Evolutionary conservation across 1,140 invertebrate genomes (phyloP).

Genomic region (Ctenoplectra terminalis): DNA sequence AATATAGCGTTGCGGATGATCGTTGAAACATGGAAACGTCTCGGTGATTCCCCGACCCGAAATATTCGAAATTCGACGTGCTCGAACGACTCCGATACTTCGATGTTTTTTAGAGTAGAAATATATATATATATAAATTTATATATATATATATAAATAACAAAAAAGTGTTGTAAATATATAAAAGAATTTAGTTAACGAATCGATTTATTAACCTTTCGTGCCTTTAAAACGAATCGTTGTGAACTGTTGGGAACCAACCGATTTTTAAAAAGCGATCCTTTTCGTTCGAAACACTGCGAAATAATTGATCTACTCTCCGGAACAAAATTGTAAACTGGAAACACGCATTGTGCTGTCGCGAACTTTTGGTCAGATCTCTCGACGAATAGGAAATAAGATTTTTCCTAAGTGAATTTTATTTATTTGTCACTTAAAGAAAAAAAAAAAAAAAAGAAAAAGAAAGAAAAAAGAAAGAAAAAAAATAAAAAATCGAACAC

Average conservation of each 20-base stretch:
- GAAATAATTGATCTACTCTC: neutral
- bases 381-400: neutral
- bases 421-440: constrained; percentile 12
- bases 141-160: neutral
- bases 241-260: constrained; percentile 45
- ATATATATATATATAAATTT: constrained; percentile 19
- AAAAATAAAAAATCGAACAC: neutral
- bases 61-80: neutral
- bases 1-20: neutral
- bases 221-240: constrained; percentile 41
- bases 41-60: neutral
- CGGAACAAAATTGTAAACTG: neutral
- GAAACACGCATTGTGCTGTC: neutral
- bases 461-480: no score
- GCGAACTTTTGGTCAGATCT: neutral
- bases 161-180: constrained; percentile 25
- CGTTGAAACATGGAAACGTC: neutral
- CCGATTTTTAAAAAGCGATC: constrained; percentile 3
- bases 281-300: neutral
- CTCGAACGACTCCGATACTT: neutral
- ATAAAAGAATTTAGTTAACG: constrained; percentile 30
- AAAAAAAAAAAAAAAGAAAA: constrained; percentile 10
- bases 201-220: constrained; percentile 45
- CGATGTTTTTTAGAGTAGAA: constrained; percentile 6
- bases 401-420: neutral